Evolutionary conservation across 37 sponge, comb jelly and placozoan genomes (phyloP), one percentile per base, ranked within the genome.

Genomic region (Halichondria panicea): DNA sequence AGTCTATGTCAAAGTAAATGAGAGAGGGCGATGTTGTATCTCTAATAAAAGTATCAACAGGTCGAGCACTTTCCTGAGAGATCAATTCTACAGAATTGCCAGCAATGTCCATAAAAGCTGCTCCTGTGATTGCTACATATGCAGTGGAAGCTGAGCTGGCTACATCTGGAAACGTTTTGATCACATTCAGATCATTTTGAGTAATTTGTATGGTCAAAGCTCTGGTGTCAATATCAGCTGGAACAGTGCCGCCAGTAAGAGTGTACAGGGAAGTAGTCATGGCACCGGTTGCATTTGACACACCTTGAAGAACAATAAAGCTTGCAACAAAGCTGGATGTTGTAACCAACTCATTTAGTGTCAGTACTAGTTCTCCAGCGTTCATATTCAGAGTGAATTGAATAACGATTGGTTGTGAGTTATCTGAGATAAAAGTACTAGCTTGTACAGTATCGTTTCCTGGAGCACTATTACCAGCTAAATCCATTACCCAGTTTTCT

Each of bases 341-440:
- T 0, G 67, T 57, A 6, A 89, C 73, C 9, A 81, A 55, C 68
- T 95, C 93, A 76, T 71, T 78, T 18, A 95, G 36, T 19, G 80
- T 78, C 5, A 92, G 34, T 0, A 37, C 52, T 30, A 95, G 79
- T 7, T 31, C 31, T 3, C 89, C 92, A 57, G 7, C 42, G 45
- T 94, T 82, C 80, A 95, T 76, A 69, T 92, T 76, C 21, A 95
- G 52, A 9, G 15, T 31, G 54, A 84, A 95, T 0, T 55, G 67
- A 18, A 25, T 22, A 11, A 92, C 68, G 0, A 24, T 55, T 44
- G 96, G 93, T 0, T 68, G 48, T 36, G 89, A 86, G 0, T 39
- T 75, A 69, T 95, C 96, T 38, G 38, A 27, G 35, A 41, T 68
- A 39, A 72, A 86, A 18, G 24, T 33, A 63, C 64, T 31, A 31